phyloP scores from a whole-genome alignment of 2,888 invertebrate species.

The Apotomis capreana region DNA sequence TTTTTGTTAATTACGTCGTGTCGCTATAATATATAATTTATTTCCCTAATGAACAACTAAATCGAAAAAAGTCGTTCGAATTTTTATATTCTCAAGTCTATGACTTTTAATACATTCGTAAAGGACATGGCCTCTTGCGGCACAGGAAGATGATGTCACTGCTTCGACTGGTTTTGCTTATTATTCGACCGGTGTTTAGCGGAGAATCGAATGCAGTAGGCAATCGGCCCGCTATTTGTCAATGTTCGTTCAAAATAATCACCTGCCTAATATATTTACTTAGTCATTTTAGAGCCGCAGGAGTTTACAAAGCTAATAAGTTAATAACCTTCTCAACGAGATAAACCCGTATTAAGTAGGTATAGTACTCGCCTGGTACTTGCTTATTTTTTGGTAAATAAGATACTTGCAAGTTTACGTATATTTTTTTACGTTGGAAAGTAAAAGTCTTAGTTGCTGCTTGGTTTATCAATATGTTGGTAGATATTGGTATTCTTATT shows the following conservation, averaged over 20 bases:
- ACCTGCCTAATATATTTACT: conserved; percentile 34
- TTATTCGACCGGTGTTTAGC: conserved; percentile 72
- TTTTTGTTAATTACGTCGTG: too few species aligned
- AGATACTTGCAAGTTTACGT: too few species aligned
- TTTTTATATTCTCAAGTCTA: conserved; percentile 8
- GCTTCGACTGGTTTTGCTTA: conserved; percentile 78
- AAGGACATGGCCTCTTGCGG: conserved; percentile 72
- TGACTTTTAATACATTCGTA: conserved; percentile 51
- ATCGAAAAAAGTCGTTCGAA: conserved; percentile 13
- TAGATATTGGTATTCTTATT: conserved; percentile 28
- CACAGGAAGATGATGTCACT: conserved; percentile 81
- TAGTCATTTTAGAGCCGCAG: conserved; percentile 14
- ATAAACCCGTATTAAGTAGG: conserved; percentile 5
- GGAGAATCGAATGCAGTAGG: conserved; percentile 62
- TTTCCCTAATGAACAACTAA: not conserved
- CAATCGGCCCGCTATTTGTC: conserved; percentile 54
- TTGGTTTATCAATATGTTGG: conserved; percentile 5
- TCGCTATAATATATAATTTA: too few species aligned
- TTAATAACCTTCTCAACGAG: conserved; percentile 10
- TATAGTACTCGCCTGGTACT: too few species aligned
- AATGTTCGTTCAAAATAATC: conserved; percentile 48
- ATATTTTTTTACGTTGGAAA: not conserved
- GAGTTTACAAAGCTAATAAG: conserved; percentile 19
- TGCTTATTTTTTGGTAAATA: too few species aligned
- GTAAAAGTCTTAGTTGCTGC: not conserved